A percentile compares a stretch with the other conserved stretches of the same genome.
Conservation (phyloP, 2,113 vertebrate genomes). For the Nothoprocta pentlandii region DNA sequence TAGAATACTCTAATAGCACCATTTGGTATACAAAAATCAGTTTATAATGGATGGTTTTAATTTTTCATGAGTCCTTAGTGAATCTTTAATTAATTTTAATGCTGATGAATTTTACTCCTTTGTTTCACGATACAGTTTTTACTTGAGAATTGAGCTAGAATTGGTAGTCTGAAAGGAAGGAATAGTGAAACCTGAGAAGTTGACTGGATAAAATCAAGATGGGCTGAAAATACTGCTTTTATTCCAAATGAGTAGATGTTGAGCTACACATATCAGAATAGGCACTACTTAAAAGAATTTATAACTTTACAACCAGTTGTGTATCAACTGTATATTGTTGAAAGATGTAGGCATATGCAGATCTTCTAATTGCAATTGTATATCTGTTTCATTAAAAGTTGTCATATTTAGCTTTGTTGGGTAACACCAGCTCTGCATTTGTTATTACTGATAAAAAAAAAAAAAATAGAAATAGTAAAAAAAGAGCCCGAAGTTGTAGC, state of each 20-base stretch:
- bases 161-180: neutral
- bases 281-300: neutral
- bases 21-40: neutral
- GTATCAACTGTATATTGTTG: neutral
- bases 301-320: neutral
- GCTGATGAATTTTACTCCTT: neutral
- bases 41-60: neutral
- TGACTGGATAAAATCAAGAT: neutral
- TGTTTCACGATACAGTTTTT: neutral
- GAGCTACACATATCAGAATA: neutral
- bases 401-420: neutral
- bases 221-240: neutral
- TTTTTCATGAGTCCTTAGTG: neutral
- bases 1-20: neutral
- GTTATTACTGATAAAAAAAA: neutral
- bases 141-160: neutral
- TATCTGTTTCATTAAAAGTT: neutral
- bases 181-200: neutral
- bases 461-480: neutral
- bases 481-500: neutral
- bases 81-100: too few species aligned
- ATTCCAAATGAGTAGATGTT: neutral
- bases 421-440: neutral
- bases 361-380: neutral
- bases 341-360: neutral